Base-by-base conservation (phyloP, 2,888 invertebrate genomes). In the Cheilosia pagana region DNA sequence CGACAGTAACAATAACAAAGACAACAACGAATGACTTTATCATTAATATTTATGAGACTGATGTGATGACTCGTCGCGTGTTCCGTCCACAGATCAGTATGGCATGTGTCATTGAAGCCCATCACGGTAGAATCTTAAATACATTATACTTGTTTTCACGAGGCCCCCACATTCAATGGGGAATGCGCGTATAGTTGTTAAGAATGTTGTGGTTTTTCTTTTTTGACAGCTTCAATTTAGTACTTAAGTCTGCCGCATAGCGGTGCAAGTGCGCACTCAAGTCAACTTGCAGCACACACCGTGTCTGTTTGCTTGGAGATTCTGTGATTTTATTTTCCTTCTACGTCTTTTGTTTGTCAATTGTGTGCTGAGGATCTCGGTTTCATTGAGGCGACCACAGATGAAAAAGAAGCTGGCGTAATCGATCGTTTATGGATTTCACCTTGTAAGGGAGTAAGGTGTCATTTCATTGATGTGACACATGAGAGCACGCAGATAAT, bases 101-200 rank as follows among this genome's bases (percentile, higher is more conserved):
- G 83, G 83, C 83, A 79, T 83, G 78, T 79, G 78, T 79, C 83
- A 83, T 83, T 78, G 74, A 78, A 68, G 82, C 55, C 25, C 50
- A 74, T 43, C 67, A 63, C 68, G 31, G 39, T 43, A 31, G 16
- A 23, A 57, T 7, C 39, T 45, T 23, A 23, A n/a, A n/a, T 28
- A 8, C 23, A 21, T 50, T 50, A 25, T 50, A 62, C 62, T 62
- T 31, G 28, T 62, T 74, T 75, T 48, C 25, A 31, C 59, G 28
- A 55, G 68, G 62, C 45, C 55, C 53, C 60, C 71, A 60, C 71
- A 60, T 71, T 14, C 70, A 52, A 25, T 50, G 39, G 28, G 25
- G 50, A 52, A 35, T 75, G 67, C 23, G 55, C 55, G 63, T 23
- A 28, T 12, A 35, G 3, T 35, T 35, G 71, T 48, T 65, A 53